Percentiles rank a stretch among this genome's conserved stretches.
phyloP scores from a whole-genome alignment of 2,888 invertebrate species.

The Lymantria dispar region DNA sequence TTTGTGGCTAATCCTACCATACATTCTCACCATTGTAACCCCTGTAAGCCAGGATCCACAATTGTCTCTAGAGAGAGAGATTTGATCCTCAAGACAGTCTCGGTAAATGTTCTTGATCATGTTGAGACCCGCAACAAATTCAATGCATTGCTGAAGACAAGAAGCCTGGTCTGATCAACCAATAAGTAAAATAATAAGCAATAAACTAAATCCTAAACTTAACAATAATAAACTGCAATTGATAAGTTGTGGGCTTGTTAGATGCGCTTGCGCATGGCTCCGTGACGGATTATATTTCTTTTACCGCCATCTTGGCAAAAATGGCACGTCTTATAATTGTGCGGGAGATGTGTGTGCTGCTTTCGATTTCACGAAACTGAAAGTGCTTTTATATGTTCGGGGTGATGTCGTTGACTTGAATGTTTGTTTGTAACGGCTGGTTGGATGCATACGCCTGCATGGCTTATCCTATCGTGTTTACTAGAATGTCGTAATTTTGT shows the following conservation, averaged over 20 bases:
- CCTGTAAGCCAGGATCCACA: no score
- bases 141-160: no score
- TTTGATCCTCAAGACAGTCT: no score
- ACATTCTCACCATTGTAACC: no score
- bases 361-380: conserved; percentile 80
- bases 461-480: conserved; percentile 65
- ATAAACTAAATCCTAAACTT: no score
- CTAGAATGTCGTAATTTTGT: conserved; percentile 67
- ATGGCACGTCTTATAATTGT: conserved; percentile 56
- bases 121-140: no score
- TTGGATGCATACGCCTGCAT: conserved; percentile 52
- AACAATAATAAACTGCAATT: conserved; percentile 36
- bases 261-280: conserved; percentile 48
- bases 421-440: conserved; percentile 79
- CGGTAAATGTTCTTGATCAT: no score
- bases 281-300: conserved; percentile 65
- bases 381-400: conserved; percentile 77
- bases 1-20: no score
- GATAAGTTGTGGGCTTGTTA: conserved; percentile 63
- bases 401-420: conserved; percentile 74
- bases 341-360: conserved; percentile 66
- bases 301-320: conserved; percentile 69
- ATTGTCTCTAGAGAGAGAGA: no score
- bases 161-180: no score
- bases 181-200: no score